Evolutionary conservation across 2,888 invertebrate genomes (phyloP), one percentile per base, ranked within the genome.

Genomic region (Tortrix viridana): DNA sequence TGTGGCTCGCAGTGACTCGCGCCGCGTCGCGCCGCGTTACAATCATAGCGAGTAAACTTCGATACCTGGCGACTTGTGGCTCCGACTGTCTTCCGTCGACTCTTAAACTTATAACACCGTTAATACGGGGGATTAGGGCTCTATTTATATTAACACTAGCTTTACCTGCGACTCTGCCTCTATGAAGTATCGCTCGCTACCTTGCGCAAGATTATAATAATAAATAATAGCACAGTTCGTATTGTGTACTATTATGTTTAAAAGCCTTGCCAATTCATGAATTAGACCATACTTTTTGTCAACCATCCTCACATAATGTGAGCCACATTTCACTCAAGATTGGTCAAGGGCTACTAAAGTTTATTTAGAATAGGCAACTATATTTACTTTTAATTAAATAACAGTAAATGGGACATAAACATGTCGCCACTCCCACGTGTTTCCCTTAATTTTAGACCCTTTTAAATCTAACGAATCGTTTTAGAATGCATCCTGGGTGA

Each of bases 21-120:
- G 69, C 78, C 72, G 75, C 80, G 88, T 88, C 88, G 79, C 69
- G 70, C 68, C 79, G 76, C 74, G 82, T 89, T 88, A 86, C 69
- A 77, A 72, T 85, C 85, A 84, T 75, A 68, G 71, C 71, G 59
- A 60, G 74, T 70, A 70, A 72, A 71, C 73, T 71, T 67, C 68
- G 70, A 69, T 76, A 79, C 80, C 79, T 79, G 75, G 46, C 53
- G 61, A 63, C 63, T 63, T 63, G 63, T 57, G 63, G 63, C 47
- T 53, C 54, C 41, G 19, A 53, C 54, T 55, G 44, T 48, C 37
- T 53, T 52, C 46, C 44, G 19, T 53, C 53, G 46, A 48, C 58
- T 57, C 60, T 54, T 55, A 58, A 63, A 58, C 63, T 63, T 58
- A 55, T 37, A 61, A 54, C 47, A 60, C 38, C 18, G 63, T 63